Percentiles rank a stretch among this genome's conserved stretches.
phyloP scores from a whole-genome alignment of 2,888 invertebrate genomes.

The Lasioglossum lativentre region DNA sequence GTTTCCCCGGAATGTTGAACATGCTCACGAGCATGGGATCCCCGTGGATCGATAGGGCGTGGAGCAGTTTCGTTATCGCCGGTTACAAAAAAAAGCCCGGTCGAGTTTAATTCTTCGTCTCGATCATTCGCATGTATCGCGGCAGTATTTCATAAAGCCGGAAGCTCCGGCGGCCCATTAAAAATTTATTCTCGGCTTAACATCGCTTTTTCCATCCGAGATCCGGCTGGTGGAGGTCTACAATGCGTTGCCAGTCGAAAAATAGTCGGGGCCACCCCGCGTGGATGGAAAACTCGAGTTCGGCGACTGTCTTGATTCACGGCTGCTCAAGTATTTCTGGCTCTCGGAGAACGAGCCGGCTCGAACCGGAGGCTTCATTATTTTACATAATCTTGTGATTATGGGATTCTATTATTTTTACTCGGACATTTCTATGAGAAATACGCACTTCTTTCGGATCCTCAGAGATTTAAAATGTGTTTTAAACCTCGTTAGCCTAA shows the following conservation, averaged over 20 bases:
- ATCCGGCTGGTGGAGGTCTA: slow-evolving; percentile 50
- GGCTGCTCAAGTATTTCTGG: slow-evolving; percentile 11
- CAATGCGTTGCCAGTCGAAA: slow-evolving; percentile 61
- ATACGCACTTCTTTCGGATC: not conserved
- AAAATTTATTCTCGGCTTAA: slow-evolving; percentile 69
- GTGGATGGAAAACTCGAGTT: slow-evolving; percentile 45
- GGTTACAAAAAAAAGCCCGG: not conserved
- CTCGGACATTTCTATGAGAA: not conserved
- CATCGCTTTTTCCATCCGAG: slow-evolving; percentile 46
- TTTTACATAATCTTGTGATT: slow-evolving; percentile 12
- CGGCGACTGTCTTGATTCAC: slow-evolving; percentile 36
- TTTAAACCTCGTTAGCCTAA: not conserved
- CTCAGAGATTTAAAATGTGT: not conserved
- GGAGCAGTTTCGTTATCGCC: slow-evolving; percentile 30
- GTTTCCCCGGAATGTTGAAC: slow-evolving; percentile 6
- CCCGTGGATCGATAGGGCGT: slow-evolving; percentile 12
- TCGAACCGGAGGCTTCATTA: not conserved
- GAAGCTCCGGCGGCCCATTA: slow-evolving; percentile 60
- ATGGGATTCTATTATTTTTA: slow-evolving; percentile 13
- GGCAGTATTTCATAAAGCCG: slow-evolving; percentile 56
- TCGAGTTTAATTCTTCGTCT: slow-evolving; percentile 51
- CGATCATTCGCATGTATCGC: slow-evolving; percentile 63
- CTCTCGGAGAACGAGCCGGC: not conserved
- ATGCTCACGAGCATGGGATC: not conserved
- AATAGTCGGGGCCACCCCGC: slow-evolving; percentile 38